Evolutionary conservation across 2,113 vertebrate genomes (phyloP).

Genomic region (Heterotis niloticus): DNA sequence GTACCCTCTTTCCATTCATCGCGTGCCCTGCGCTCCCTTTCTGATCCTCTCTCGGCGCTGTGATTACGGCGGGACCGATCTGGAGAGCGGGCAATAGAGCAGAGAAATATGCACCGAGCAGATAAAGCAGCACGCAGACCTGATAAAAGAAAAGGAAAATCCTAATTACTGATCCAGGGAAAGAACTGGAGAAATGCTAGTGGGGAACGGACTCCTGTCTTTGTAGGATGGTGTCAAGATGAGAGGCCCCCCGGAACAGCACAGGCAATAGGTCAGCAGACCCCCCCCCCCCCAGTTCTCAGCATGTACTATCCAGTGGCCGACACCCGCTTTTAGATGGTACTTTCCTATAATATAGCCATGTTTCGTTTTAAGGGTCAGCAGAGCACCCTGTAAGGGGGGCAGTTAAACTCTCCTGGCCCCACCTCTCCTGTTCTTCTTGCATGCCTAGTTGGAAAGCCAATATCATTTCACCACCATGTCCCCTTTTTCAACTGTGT

Average conservation of each 20-base stretch:
- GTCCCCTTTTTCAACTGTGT: neutral
- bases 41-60: neutral
- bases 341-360: too few relatives aligned
- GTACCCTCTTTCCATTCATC: neutral
- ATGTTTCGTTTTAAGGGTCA: too few relatives aligned
- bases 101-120: neutral
- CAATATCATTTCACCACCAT: neutral
- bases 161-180: neutral
- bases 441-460: neutral
- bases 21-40: neutral
- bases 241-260: too few relatives aligned
- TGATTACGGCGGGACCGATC: conserved; percentile 3
- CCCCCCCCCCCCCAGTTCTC: neutral
- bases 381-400: too few relatives aligned
- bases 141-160: neutral
- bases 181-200: neutral
- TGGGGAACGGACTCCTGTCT: neutral
- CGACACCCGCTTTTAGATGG: too few relatives aligned
- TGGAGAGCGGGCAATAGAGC: neutral
- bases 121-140: neutral
- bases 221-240: too few relatives aligned
- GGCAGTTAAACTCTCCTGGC: neutral
- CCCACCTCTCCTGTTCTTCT: neutral
- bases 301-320: too few relatives aligned
- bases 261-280: neutral